Evolutionary conservation across 2,797 vertebrate genomes (phyloP).

Genomic region (Margarornis squamiger): DNA sequence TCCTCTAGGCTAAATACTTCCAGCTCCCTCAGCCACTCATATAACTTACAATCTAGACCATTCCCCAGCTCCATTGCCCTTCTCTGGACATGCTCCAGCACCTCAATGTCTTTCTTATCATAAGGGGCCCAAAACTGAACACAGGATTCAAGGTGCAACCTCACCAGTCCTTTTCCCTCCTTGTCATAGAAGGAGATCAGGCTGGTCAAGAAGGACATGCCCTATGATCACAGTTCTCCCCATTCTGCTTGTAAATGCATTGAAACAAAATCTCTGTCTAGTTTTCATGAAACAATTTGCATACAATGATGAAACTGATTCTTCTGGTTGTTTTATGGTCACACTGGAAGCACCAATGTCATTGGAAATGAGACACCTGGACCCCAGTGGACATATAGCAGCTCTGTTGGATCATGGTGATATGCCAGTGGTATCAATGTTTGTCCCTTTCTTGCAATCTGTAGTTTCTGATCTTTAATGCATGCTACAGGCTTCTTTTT

Average conservation of each 20-base stretch:
- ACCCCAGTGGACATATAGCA: background rate
- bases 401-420: accelerated
- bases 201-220: background rate
- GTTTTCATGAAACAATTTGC: background rate
- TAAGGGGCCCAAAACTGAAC: background rate
- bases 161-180: background rate
- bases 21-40: background rate
- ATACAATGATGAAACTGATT: background rate
- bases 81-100: background rate
- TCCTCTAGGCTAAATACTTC: background rate
- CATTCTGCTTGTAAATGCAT: background rate
- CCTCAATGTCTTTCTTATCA: background rate
- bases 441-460: background rate
- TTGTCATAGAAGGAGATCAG: background rate
- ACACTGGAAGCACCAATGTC: background rate
- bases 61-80: background rate
- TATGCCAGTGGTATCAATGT: accelerated
- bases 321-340: background rate
- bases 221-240: background rate
- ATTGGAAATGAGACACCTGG: no score
- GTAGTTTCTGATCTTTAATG: background rate
- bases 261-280: background rate
- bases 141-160: accelerated
- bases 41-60: background rate
- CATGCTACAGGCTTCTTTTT: background rate